Evolutionary conservation across 2,888 invertebrate species (phyloP), one percentile per base, ranked within the genome.

Genomic region (Thymelicus acteon): DNA sequence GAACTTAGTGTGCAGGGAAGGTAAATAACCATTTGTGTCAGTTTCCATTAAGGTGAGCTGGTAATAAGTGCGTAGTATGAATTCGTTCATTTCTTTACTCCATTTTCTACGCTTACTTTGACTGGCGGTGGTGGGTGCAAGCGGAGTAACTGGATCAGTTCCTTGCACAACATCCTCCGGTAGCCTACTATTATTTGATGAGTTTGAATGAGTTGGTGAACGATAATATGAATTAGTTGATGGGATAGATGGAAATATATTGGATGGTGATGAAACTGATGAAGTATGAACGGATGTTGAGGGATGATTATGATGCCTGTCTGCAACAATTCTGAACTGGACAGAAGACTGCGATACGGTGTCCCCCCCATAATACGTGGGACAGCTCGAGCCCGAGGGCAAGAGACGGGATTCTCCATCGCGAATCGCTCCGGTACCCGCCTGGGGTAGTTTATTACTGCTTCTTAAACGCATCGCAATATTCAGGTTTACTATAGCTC

Each of bases 11-110:
- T 75, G 68, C 12, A 73, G 31, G 24, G 64, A 24, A 7, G 71
- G 8, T 39, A 75, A 48, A 10, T 74, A 73, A 6, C 60, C 24
- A 19, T 60, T 70, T 44, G 47, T 62, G 12, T 67, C 54, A 3
- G 44, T 66, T 73, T 70, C 74, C 47, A 74, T 12, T 8, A 68
- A 31, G 4, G 73, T 75, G 3, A 73, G 31, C 4, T 67, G 60
- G 13, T 69, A 54, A 47, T 73, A 73, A 10, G 57, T 65, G 39
- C 73, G 75, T 60, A 72, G 44, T 31, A 75, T 75, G 49, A 73
- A 75, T 19, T 52, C 68, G 44, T 74, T 74, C 74, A 73, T 73
- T 49, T 67, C 64, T 37, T 8, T 60, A 52, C 39, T 70, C 72
- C 71, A 75, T 54, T 60, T 75, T 37, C 63, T 72, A 15, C 73